phyloP scores from a whole-genome alignment of 2,888 invertebrate genomes.

The Dolichopus griseipennis region DNA sequence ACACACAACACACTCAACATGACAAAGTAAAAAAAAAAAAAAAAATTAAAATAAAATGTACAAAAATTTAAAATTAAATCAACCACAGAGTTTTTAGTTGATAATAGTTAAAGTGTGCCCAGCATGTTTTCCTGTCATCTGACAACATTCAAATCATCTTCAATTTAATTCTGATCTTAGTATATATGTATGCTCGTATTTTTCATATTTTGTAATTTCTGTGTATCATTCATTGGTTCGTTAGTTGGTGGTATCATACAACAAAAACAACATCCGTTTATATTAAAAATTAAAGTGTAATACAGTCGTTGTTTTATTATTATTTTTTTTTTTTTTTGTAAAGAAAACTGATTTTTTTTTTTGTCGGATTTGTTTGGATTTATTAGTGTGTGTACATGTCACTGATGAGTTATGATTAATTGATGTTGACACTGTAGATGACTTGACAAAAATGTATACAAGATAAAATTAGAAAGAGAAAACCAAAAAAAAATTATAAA shows the following conservation, averaged over 20 bases:
- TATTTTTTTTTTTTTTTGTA: too few relatives aligned
- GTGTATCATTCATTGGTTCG: background rate
- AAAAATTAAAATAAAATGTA: background rate
- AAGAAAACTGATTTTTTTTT: too few relatives aligned
- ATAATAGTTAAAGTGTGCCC: background rate
- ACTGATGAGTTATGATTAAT: slow-evolving; percentile 3
- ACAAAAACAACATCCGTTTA: too few relatives aligned
- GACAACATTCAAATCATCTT: background rate
- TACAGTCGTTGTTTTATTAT: background rate
- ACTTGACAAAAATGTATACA: background rate
- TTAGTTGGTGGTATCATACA: too few relatives aligned
- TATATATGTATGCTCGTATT: too few relatives aligned
- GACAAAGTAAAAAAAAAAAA: too few relatives aligned
- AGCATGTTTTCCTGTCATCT: slow-evolving; percentile 6
- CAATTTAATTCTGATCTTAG: background rate
- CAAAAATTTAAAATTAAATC: background rate
- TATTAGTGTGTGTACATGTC: too few relatives aligned
- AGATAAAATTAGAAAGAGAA: background rate
- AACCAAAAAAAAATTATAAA: background rate
- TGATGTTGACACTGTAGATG: slow-evolving; percentile 2
- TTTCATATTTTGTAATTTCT: background rate
- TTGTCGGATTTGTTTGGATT: too few relatives aligned
- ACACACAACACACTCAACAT: too few relatives aligned
- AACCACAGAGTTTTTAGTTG: background rate
- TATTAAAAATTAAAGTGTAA: background rate